Base-by-base conservation (phyloP, 2,113 vertebrate species). In the Ptilonorhynchus violaceus region DNA sequence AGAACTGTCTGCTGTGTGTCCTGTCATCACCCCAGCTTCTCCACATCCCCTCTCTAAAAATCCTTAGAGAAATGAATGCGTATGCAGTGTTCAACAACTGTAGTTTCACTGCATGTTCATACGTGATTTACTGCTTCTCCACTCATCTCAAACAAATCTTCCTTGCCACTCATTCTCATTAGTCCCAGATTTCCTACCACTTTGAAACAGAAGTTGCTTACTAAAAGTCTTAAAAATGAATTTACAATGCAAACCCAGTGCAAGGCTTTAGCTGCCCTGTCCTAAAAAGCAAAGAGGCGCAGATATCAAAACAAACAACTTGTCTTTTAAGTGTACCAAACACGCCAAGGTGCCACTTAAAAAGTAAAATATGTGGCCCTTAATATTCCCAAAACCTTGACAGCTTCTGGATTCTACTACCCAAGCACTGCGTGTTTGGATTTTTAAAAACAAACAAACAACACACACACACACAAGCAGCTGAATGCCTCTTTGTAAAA, bases 1-100 rank as follows among this genome's bases (percentile, higher is more conserved):
- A 95, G 64, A 87, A 85, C 17, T 70, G 79, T 97, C 89, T 89
- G 89, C 74, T 93, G 20, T 37, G 41, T 53, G 70, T 90, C 56
- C 67, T 86, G 95, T 91, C 89, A 85, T 76, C 94, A 76, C 56
- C 30, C 7, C 0, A 76, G 23, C 70, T 89, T 84, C 76, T 74
- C 39, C n/a, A 5, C 46, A 80, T 44, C 16, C 24, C 4, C 50
- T 16, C 53, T 46, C 33, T 7, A 78, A 78, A 96, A 84, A 47
- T 23, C n/a, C 42, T 75, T 33, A 16, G n/a, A 68, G 52, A 81
- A 92, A 87, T 2, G 2, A 94, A 79, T n/a, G n/a, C 2, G 6
- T 7, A 85, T 37, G 31, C 50, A 52, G 12, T 13, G 37, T 11
- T 86, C 53, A 89, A 50, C 15, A 92, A 23, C 35, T 31, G 27